Conservation (phyloP, 1,140 invertebrate species). For the Zaprionus gabonicus region DNA sequence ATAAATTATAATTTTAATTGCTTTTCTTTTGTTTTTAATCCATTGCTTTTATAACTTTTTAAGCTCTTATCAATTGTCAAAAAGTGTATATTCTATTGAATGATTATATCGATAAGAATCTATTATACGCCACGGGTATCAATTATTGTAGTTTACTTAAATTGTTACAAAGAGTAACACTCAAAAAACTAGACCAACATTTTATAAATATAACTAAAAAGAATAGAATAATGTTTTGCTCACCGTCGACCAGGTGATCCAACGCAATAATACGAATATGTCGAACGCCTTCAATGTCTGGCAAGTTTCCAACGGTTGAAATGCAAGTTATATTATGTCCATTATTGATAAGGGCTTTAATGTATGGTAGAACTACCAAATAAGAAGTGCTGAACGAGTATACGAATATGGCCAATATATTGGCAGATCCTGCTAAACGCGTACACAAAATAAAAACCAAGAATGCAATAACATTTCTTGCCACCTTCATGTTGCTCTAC, state of each 20-base stretch:
- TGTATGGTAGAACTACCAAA: conserved; percentile 30
- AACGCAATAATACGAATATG: conserved; percentile 38
- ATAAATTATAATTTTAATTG: not conserved
- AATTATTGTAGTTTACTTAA: no score
- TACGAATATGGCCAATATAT: conserved; percentile 46
- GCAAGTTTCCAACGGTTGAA: not conserved
- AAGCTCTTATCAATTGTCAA: not conserved
- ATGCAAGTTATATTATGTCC: conserved; percentile 53
- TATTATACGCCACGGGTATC: not conserved
- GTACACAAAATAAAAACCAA: conserved; percentile 11
- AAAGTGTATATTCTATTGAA: not conserved
- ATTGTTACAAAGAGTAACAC: no score
- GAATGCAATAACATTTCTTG: conserved; percentile 6
- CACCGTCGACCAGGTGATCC: conserved; percentile 33
- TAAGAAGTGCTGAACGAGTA: conserved; percentile 27
- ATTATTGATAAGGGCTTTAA: conserved; percentile 19
- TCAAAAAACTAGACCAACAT: no score
- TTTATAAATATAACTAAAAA: no score
- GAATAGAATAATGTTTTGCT: conserved; percentile 1
- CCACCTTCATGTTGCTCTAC: conserved; percentile 22
- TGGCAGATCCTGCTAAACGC: conserved; percentile 10
- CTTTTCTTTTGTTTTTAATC: no score
- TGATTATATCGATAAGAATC: not conserved
- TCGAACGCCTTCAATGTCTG: conserved; percentile 39
- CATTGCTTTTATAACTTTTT: not conserved